These are phyloP conservation scores for Nycticryphes semicollaris DNA, from an alignment of 2,113 vertebrate genomes.

Conservation along the genomic window DNA sequence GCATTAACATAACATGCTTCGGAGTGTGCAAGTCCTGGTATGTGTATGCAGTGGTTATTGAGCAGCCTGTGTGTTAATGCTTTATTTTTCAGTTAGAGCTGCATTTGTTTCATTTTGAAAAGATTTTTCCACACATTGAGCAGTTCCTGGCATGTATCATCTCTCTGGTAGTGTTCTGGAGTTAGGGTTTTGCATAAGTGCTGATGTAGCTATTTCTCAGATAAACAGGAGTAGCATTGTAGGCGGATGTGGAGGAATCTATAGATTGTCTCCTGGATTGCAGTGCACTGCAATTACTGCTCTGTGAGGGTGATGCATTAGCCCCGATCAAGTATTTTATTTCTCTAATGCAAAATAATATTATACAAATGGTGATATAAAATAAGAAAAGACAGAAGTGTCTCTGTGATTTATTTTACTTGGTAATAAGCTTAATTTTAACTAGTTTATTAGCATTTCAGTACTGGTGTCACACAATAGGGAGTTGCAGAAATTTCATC, in stretches of 20 bases:
- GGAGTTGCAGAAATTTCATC: slow-evolving; percentile 48
- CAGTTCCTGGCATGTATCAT: background rate
- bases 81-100: background rate
- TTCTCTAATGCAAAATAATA: background rate
- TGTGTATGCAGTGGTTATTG: background rate
- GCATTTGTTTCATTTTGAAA: background rate
- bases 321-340: background rate
- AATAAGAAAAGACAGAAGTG: background rate
- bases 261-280: background rate
- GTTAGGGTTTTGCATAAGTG: background rate
- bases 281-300: background rate
- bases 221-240: background rate
- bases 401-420: slow-evolving; percentile 44
- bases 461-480: slow-evolving; percentile 12
- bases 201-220: background rate
- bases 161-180: background rate
- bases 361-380: background rate
- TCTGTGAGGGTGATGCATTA: background rate
- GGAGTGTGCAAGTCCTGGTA: background rate
- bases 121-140: background rate
- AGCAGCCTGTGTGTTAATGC: background rate
- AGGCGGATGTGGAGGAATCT: background rate
- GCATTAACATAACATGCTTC: background rate
- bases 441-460: slow-evolving; percentile 57
- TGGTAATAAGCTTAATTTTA: slow-evolving; percentile 51